Percentiles rank a stretch among this genome's conserved stretches.
phyloP scores from a whole-genome alignment of 2,888 invertebrate species.

The Zygothrica quintamaculata region DNA sequence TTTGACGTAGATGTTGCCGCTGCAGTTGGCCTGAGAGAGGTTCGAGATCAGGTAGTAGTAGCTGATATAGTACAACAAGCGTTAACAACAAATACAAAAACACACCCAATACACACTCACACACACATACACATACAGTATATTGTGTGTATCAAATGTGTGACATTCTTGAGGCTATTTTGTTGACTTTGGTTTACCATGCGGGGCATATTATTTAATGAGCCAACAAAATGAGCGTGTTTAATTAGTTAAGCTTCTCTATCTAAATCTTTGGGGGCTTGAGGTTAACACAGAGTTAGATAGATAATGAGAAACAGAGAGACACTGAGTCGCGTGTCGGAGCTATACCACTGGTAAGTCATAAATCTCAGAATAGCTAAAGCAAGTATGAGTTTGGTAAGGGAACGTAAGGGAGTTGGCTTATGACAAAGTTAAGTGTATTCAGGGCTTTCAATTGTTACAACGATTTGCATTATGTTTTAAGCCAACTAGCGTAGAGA shows the following conservation, averaged over 20 bases:
- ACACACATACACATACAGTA: conserved; percentile 5
- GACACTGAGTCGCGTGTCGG: conserved; percentile 45
- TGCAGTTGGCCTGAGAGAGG: conserved; percentile 35
- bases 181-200: conserved; percentile 25
- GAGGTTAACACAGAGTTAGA: not conserved
- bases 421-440: not conserved
- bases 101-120: conserved; percentile 13
- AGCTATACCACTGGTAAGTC: conserved; percentile 12
- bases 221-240: conserved; percentile 50
- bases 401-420: too few species aligned
- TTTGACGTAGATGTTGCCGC: too few species aligned
- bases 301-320: too few species aligned
- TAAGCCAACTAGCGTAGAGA: conserved; percentile 12
- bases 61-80: conserved; percentile 15
- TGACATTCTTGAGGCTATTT: conserved; percentile 35
- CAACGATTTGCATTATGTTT: conserved; percentile 19
- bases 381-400: not conserved
- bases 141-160: conserved; percentile 19
- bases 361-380: conserved; percentile 36
- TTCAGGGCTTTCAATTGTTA: not conserved
- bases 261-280: conserved; percentile 38
- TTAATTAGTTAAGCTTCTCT: conserved; percentile 51
- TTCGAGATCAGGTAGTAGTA: conserved; percentile 40
- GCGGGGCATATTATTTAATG: conserved; percentile 38
- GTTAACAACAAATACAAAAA: too few species aligned